Evolutionary conservation across 1,140 invertebrate genomes (phyloP), one percentile per base, ranked within the genome.

Genomic region (Ips typographus): DNA sequence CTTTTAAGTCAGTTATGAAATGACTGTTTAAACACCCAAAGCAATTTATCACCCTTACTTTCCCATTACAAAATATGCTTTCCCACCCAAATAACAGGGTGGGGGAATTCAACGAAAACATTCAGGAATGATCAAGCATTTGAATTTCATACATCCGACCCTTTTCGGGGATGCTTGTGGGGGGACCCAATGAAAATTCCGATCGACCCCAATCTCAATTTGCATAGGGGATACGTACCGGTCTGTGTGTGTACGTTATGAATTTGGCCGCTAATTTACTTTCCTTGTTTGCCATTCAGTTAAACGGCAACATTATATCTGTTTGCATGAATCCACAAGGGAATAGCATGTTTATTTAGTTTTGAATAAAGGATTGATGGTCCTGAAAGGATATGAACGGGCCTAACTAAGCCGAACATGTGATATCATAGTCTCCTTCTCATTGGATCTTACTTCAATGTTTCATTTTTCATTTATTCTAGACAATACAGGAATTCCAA

Each of bases 201-300:
- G 64, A 65, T 49, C 39, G 53, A 65, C 64, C 64, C 62, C 64
- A 43, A 55, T 7, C 52, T 6, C 37, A 57, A 65, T 65, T 65
- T 65, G 40, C 64, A 65, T 65, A 65, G 38, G 44, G 53, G 40
- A 8, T 42, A 47, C 36, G 41, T 7, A 58, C 44, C 37, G 39
- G 4, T 5, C 47, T 52, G 61, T 63, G 51, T 63, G 61, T 63
- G 55, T 65, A 41, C 49, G 36, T 58, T 65, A 65, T 65, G 64
- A 65, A 65, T 65, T 65, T 65, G 57, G 56, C 42, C 40, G n/a
- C 43, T 57, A 65, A 65, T 65, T 65, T 57, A 65, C 64, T 65
- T 65, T 65, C 39, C 64, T 22, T 65, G 64, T 65, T 65, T 65
- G 57, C 53, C 64, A 57, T 65, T 40, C 40, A 65, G 64, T 65